A percentile compares a stretch with the other conserved stretches of the same genome.
Evolutionary conservation across 2,113 vertebrate genomes (phyloP).

Genomic region (Scalopus aquaticus): DNA sequence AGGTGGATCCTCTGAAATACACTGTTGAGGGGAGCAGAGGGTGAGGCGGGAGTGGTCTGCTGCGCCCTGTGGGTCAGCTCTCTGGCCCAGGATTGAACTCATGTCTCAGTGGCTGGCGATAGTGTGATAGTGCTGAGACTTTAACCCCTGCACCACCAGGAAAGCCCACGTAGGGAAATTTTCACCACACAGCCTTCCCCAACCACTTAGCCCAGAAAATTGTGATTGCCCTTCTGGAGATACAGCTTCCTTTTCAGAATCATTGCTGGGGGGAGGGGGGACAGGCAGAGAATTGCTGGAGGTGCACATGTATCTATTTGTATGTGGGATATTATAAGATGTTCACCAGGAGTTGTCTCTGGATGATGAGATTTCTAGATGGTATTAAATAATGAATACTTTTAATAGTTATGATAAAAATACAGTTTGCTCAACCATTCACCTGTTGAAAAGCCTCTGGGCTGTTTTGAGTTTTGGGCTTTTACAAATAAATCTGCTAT

Average conservation of each 20-base stretch:
- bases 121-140: too few species aligned
- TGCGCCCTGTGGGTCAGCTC: too few species aligned
- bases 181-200: background rate
- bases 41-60: too few species aligned
- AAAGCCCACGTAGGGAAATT: too few species aligned
- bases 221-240: background rate
- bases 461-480: background rate
- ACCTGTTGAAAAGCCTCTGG: background rate
- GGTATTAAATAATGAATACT: background rate
- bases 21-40: too few species aligned
- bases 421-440: background rate
- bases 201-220: background rate
- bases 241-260: background rate
- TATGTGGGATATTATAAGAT: background rate
- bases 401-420: background rate
- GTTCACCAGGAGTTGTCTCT: background rate
- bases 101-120: too few species aligned
- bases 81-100: too few species aligned
- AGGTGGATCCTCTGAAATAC: too few species aligned
- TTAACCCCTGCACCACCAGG: too few species aligned
- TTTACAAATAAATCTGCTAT: background rate
- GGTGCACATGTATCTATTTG: accelerated
- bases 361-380: background rate
- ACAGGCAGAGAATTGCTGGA: background rate
- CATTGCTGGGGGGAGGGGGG: background rate